Evolutionary conservation across 2,888 invertebrate species (phyloP).

Genomic region (Griposia aprilina): DNA sequence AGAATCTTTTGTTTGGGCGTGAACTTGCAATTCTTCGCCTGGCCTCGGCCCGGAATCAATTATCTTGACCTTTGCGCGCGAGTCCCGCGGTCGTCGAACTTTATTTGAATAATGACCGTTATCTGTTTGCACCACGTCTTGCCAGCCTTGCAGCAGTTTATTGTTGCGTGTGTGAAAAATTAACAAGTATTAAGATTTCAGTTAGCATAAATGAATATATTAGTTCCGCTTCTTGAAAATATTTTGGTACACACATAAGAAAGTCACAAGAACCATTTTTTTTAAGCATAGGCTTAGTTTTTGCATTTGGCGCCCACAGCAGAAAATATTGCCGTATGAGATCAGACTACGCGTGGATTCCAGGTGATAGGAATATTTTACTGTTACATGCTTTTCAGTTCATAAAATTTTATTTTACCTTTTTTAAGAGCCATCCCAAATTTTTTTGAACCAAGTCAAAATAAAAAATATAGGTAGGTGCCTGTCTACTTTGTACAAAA

Average conservation of each 20-base stretch:
- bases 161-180: conserved; percentile 24
- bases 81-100: conserved; percentile 73
- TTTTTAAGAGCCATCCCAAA: neutral
- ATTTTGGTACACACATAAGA: conserved; percentile 1
- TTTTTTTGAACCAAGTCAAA: conserved; percentile 1
- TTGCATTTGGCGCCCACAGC: neutral
- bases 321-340: neutral
- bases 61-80: conserved; percentile 77
- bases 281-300: neutral
- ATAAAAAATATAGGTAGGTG: conserved; percentile 8
- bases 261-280: neutral
- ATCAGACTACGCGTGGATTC: neutral
- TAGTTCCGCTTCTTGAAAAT: conserved; percentile 17
- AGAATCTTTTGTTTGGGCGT: conserved; percentile 60
- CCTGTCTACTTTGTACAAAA: conserved; percentile 18
- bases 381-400: neutral
- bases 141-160: conserved; percentile 30
- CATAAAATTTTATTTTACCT: neutral
- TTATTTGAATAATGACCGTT: conserved; percentile 69
- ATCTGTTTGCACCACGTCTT: conserved; percentile 54
- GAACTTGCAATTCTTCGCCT: conserved; percentile 45
- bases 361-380: neutral
- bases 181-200: neutral
- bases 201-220: conserved; percentile 4
- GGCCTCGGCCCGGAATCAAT: conserved; percentile 66